Evolutionary conservation across 2,113 vertebrate species (phyloP).

Genomic region (Argyrosomus japonicus): DNA sequence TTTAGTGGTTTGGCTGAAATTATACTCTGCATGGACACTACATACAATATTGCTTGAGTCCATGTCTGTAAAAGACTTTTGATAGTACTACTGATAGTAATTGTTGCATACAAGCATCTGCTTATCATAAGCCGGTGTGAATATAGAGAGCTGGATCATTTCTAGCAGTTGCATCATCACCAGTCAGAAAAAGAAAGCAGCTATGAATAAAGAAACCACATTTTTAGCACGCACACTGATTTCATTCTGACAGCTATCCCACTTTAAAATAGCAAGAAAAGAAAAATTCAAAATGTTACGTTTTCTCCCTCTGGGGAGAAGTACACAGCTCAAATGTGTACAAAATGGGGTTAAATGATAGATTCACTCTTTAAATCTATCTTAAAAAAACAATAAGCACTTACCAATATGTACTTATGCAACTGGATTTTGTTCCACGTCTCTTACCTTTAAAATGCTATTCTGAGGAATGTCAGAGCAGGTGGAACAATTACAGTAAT

Average conservation of each 20-base stretch:
- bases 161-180: conserved; percentile 13
- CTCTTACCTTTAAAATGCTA: not conserved
- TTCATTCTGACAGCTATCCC: not conserved
- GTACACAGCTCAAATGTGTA: not conserved
- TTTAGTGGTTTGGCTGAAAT: too few species aligned
- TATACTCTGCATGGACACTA: too few species aligned
- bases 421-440: too few species aligned
- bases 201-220: not conserved
- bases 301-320: not conserved
- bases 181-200: not conserved
- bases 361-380: not conserved
- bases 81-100: too few species aligned
- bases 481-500: not conserved
- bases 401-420: too few species aligned
- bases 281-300: not conserved
- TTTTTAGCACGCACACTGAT: not conserved
- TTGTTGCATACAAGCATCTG: not conserved
- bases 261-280: not conserved
- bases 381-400: too few species aligned
- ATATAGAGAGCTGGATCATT: not conserved
- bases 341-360: too few species aligned
- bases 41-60: too few species aligned
- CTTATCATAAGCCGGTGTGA: not conserved
- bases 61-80: too few species aligned
- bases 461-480: not conserved